phyloP scores from a whole-genome alignment of 2,797 vertebrate genomes.

The Glyptemys insculpta region DNA sequence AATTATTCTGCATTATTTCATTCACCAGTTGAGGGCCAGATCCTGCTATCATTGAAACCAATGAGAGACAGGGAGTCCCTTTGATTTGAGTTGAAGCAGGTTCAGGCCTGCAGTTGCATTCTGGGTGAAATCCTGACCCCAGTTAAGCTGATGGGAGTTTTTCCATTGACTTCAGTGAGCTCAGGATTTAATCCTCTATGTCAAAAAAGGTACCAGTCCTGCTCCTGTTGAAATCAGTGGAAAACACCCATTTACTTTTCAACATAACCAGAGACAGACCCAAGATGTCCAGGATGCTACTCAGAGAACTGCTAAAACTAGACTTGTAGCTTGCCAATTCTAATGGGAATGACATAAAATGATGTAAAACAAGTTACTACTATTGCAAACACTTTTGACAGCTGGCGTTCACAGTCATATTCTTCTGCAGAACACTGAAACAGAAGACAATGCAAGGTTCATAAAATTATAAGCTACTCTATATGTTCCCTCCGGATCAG shows the following conservation, averaged over 20 bases:
- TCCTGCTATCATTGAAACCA: background rate
- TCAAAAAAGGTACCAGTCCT: too few species aligned
- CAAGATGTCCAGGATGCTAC: background rate
- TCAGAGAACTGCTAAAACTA: background rate
- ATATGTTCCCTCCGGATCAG: accelerated
- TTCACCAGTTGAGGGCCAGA: accelerated
- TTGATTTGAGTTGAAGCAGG: accelerated
- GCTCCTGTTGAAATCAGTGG: too few species aligned
- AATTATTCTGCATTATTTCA: background rate
- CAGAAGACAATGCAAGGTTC: accelerated
- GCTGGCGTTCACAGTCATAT: accelerated
- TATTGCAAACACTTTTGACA: background rate
- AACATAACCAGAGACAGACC: background rate
- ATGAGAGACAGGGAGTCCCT: accelerated
- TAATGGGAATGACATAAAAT: background rate
- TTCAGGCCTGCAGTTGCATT: background rate
- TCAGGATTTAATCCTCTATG: too few species aligned
- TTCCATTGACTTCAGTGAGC: too few species aligned
- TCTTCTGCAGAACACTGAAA: background rate
- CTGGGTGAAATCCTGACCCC: background rate
- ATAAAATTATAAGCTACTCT: background rate
- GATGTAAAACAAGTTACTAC: background rate
- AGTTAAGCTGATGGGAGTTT: too few species aligned
- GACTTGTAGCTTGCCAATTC: background rate
- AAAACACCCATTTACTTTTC: too few species aligned